These are phyloP conservation scores for Patiria miniata DNA, from an alignment of 35 echinoderm and acorn worm species.

Conservation along the genomic window DNA sequence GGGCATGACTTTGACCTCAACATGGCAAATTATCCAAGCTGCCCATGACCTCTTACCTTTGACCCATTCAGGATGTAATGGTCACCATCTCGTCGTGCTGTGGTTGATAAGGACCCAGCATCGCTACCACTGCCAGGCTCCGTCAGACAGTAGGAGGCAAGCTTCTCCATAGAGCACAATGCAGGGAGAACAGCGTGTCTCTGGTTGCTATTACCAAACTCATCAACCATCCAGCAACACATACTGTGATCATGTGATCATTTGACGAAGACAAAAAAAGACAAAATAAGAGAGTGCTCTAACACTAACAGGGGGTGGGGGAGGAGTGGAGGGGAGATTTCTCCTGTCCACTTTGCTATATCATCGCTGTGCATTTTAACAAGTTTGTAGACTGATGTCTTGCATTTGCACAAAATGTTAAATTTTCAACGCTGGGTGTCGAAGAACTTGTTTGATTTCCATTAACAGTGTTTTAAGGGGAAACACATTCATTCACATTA, in stretches of 20 bases:
- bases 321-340: too few relatives aligned
- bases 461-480: too few relatives aligned
- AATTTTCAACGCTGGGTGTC: too few relatives aligned
- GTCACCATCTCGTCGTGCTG: slow-evolving; percentile 26
- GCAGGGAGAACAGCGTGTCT: not conserved
- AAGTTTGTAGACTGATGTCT: not conserved
- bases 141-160: slow-evolving; percentile 21
- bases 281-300: too few relatives aligned
- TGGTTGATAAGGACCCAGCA: slow-evolving; percentile 17
- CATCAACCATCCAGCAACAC: slow-evolving; percentile 41
- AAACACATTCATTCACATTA: too few relatives aligned
- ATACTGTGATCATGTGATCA: not conserved
- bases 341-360: too few relatives aligned
- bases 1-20: too few relatives aligned
- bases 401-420: not conserved
- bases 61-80: slow-evolving; percentile 29
- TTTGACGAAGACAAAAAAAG: too few relatives aligned
- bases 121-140: slow-evolving; percentile 39
- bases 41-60: slow-evolving; percentile 9
- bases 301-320: too few relatives aligned
- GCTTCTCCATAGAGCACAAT: slow-evolving; percentile 22
- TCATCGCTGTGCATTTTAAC: too few relatives aligned
- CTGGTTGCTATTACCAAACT: not conserved
- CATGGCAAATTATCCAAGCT: too few relatives aligned
- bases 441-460: too few relatives aligned